A percentile compares a stretch with the other conserved stretches of the same genome.
Evolutionary conservation across 2,113 vertebrate species (phyloP).

Genomic region (Bos javanicus): DNA sequence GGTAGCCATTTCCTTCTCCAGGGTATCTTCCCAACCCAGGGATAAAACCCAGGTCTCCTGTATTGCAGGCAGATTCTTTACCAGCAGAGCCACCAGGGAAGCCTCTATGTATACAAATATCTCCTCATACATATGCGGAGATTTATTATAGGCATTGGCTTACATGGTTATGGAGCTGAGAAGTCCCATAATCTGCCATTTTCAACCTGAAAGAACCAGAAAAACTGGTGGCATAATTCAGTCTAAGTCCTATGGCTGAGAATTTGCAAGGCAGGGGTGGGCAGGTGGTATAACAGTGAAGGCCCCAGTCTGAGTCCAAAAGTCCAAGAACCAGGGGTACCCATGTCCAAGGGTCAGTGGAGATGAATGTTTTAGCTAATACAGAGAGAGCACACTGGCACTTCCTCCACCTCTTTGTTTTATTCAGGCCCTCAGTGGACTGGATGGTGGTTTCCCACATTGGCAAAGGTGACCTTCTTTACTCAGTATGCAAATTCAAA

Average conservation of each 20-base stretch:
- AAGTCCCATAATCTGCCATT: neutral
- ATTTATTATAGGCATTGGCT: neutral
- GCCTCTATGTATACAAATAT: neutral
- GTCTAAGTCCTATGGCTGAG: neutral
- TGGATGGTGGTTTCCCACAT: neutral
- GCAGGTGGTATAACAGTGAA: neutral
- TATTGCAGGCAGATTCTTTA: neutral
- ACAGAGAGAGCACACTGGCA: neutral
- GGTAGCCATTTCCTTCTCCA: neutral
- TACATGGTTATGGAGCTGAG: neutral
- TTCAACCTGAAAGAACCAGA: neutral
- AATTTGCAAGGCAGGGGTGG: neutral
- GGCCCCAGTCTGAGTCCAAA: neutral
- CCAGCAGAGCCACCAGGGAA: neutral
- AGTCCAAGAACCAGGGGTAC: neutral
- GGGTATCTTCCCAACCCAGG: neutral
- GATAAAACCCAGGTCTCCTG: neutral
- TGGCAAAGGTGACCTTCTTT: neutral
- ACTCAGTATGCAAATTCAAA: neutral
- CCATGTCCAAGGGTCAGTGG: neutral
- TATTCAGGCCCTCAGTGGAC: neutral
- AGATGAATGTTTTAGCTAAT: neutral
- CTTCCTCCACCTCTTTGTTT: neutral
- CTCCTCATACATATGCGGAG: neutral
- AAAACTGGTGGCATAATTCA: neutral